A percentile compares a stretch with the other conserved stretches of the same genome.
These are phyloP conservation scores for Rhagoletis pomonella DNA, from an alignment of 1,140 invertebrate genomes.

Conservation along the genomic window DNA sequence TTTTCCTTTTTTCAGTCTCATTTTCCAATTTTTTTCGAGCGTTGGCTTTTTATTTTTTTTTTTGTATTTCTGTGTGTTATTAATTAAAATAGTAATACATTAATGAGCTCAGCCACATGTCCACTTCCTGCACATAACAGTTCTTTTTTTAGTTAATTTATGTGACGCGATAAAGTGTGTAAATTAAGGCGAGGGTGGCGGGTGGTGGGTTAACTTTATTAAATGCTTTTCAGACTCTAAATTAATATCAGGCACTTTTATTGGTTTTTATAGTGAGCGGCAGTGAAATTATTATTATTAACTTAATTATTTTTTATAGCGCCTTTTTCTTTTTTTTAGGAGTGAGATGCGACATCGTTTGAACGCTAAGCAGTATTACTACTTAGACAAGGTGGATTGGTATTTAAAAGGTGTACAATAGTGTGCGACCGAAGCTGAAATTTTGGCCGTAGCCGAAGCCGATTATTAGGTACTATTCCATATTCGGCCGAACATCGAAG, in stretches of 20 bases:
- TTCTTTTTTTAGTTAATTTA: constrained; percentile 34
- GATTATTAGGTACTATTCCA: too few species aligned
- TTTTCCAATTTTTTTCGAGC: not conserved
- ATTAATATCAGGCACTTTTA: constrained; percentile 7
- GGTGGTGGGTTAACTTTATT: not conserved
- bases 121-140: not conserved
- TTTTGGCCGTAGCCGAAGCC: too few species aligned
- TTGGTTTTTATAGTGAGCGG: not conserved
- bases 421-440: too few species aligned
- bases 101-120: not conserved
- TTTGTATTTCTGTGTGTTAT: not conserved
- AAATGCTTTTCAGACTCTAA: constrained; percentile 32
- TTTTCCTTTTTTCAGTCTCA: not conserved
- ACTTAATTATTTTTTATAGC: not conserved
- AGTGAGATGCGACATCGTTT: not conserved
- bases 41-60: not conserved
- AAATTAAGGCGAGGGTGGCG: constrained; percentile 2
- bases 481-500: too few species aligned
- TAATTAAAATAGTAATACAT: constrained; percentile 2
- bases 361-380: too few species aligned
- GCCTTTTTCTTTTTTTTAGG: not conserved
- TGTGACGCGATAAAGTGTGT: constrained; percentile 15
- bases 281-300: constrained; percentile 30
- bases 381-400: too few species aligned
- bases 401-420: too few species aligned